A percentile compares a stretch with the other conserved stretches of the same genome.
phyloP scores from a whole-genome alignment of 2,797 vertebrate species.

The Heliangelus exortis region DNA sequence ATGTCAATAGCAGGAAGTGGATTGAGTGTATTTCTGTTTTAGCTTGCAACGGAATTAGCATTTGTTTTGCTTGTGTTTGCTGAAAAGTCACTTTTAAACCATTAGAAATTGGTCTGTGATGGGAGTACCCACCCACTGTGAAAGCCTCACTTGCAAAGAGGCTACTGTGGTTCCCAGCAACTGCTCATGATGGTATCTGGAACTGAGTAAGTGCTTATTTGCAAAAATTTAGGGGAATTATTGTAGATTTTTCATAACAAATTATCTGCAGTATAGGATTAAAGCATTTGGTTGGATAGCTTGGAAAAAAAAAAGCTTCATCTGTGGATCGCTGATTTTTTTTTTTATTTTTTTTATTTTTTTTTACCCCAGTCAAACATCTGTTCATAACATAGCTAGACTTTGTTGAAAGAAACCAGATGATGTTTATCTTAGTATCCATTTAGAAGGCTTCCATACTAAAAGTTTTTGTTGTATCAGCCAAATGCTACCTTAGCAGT shows the following conservation, averaged over 20 bases:
- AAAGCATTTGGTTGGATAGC: not conserved
- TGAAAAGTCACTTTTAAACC: conserved; percentile 27
- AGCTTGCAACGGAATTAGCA: conserved; percentile 47
- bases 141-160: not conserved
- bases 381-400: not conserved
- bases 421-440: not conserved
- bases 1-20: conserved; percentile 87
- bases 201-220: not conserved
- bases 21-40: conserved; percentile 54
- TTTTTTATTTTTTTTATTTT: not conserved
- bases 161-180: not conserved
- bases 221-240: not conserved
- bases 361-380: not conserved
- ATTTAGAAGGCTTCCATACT: not conserved
- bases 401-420: not conserved
- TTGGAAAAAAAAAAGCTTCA: not conserved
- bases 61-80: conserved; percentile 37
- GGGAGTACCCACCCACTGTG: not conserved
- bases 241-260: not conserved
- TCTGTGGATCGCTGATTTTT: not conserved
- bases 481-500: not conserved
- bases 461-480: not conserved
- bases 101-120: not conserved
- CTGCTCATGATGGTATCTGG: not conserved
- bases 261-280: not conserved